Base-by-base conservation (phyloP, 92 coral and sea anemone species). In the Zoanthus sociatus region DNA sequence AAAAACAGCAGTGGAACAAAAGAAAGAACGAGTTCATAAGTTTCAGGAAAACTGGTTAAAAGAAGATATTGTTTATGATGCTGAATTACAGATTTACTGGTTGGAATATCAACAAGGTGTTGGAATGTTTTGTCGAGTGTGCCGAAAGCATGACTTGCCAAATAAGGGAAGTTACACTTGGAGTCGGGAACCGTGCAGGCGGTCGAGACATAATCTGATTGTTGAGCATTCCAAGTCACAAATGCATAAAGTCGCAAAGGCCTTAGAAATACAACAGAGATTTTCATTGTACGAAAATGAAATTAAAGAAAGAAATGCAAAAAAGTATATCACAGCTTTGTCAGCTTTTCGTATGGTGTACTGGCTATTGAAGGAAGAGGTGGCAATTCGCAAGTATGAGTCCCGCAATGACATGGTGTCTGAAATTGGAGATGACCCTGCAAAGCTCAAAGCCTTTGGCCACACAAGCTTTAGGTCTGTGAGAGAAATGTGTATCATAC, bases 201-300 rank as follows among this genome's bases (percentile, higher is more conserved):
- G 64, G n/a, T 17, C 42, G 7, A n/a, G 79, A n/a, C 79, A 48
- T 17, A 75, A 75, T 13, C 42, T 75, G 63, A 75, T 75, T 16
- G 79, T 75, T 75, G 79, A 75, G 8, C 79, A 75, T 75, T n/a
- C 79, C 63, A 48, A n/a, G 63, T 75, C 79, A 50, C 61, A 75
- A 75, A 75, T 75, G 64, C 64, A 75, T 75, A 75, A 75, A 75
- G 54, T 58, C 66, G 66, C 18, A 58, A 58, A 58, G 37, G 6
- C 42, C 44, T 69, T 12, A 31, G 74, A 70, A 70, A 70, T 70
- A 70, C 13, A 70, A 9, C 72, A 70, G 74, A 73, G 78, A 6
- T 3, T 73, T n/a, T 73, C 78, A 14, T n/a, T 46, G 20, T 73
- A 44, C 5, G 26, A 73, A 73, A 73, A 73, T 6, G 55, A 73